A percentile compares a stretch with the other conserved stretches of the same genome.
phyloP scores from a whole-genome alignment of 2,888 invertebrate genomes.

The Tineola bisselliella region DNA sequence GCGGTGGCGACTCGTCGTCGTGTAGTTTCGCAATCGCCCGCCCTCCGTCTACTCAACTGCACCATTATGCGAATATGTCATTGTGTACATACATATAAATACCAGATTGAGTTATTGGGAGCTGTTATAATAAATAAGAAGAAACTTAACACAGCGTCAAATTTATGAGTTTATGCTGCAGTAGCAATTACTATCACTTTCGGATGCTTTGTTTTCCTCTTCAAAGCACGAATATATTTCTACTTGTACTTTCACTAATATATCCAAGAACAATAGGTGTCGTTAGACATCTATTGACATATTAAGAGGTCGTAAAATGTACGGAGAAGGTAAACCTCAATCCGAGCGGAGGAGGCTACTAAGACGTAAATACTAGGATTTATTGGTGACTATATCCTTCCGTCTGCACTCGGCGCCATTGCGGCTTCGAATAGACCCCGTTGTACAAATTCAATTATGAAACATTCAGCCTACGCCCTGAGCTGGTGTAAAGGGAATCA shows the following conservation, averaged over 20 bases:
- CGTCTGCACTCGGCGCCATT: conserved; percentile 1
- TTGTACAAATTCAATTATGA: background rate
- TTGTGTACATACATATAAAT: background rate
- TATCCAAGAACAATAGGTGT: background rate
- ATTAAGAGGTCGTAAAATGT: background rate
- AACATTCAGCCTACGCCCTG: background rate
- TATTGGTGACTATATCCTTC: conserved; percentile 6
- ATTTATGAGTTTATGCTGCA: background rate
- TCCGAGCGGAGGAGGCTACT: background rate
- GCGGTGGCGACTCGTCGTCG: conserved; percentile 14
- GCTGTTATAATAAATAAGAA: background rate
- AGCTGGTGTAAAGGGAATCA: too few relatives aligned
- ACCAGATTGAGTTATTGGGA: background rate
- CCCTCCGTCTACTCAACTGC: conserved; percentile 3
- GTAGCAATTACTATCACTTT: background rate
- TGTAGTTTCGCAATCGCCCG: conserved; percentile 13
- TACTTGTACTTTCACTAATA: too few relatives aligned
- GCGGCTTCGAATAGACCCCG: background rate
- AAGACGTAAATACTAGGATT: conserved; percentile 7
- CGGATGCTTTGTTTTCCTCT: background rate
- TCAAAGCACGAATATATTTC: too few relatives aligned
- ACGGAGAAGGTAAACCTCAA: background rate
- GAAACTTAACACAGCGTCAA: background rate
- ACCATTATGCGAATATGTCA: conserved; percentile 8
- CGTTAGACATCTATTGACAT: background rate